These are phyloP conservation scores for Semaprochilodus insignis DNA, from an alignment of 2,797 vertebrate genomes.

Conservation along the genomic window DNA sequence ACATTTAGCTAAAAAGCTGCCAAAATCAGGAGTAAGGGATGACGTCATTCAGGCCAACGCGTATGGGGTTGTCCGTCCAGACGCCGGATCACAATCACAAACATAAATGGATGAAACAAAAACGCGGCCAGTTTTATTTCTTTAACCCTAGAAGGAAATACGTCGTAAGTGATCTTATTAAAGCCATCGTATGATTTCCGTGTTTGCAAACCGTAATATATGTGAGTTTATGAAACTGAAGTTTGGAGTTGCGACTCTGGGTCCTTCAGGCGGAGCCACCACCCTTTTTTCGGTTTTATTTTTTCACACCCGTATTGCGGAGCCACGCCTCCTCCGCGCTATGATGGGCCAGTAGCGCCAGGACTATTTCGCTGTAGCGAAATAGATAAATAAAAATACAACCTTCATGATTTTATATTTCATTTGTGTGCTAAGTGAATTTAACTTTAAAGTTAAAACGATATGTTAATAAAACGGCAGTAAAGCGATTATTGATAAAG, in stretches of 20 bases:
- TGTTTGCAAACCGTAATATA: neutral
- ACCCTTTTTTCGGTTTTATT: neutral
- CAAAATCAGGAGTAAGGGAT: slow-evolving; percentile 29
- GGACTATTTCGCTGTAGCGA: neutral
- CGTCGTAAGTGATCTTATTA: neutral
- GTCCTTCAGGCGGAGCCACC: neutral
- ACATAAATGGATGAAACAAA: neutral
- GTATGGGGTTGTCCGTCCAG: slow-evolving; percentile 48
- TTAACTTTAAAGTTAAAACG: too few relatives aligned
- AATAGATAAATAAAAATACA: neutral
- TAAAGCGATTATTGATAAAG: neutral
- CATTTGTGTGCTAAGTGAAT: too few relatives aligned
- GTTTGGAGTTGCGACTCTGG: neutral
- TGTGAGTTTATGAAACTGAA: too few relatives aligned
- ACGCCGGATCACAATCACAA: slow-evolving; percentile 57
- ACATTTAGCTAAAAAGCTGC: neutral
- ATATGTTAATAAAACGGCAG: too few relatives aligned
- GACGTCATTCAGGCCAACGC: slow-evolving; percentile 68
- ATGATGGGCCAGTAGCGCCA: neutral
- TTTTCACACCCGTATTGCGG: neutral
- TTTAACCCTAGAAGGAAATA: neutral
- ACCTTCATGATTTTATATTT: too few relatives aligned
- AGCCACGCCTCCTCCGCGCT: neutral
- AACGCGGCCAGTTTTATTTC: neutral
- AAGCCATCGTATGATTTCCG: neutral